Conservation (phyloP, 2,113 vertebrate species). For the Charadrius vociferus region DNA sequence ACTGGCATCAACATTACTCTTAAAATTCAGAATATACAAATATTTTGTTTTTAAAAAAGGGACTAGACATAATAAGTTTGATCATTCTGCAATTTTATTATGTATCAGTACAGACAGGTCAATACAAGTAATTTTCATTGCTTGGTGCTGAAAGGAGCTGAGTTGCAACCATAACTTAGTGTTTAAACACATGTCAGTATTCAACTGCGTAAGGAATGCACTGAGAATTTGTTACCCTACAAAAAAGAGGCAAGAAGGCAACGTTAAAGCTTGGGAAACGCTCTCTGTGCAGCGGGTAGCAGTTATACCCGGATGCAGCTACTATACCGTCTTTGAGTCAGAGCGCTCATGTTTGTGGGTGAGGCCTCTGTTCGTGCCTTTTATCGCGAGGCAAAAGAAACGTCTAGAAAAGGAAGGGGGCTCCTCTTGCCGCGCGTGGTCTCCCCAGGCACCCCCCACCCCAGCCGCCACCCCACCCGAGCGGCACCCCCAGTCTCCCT, state of each 20-base stretch:
- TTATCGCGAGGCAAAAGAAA: not conserved
- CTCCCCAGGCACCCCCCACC: not conserved
- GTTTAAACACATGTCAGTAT: not conserved
- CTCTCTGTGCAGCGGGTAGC: not conserved
- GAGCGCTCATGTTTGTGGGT: not conserved
- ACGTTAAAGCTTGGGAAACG: not conserved
- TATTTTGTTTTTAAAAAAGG: not conserved
- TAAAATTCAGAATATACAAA: not conserved
- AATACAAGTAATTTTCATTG: not conserved
- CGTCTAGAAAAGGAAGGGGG: not conserved
- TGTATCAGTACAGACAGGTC: not conserved
- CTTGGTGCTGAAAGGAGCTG: not conserved
- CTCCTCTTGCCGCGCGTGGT: not conserved
- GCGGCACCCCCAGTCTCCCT: not conserved
- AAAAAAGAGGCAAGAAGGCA: constrained; percentile 2
- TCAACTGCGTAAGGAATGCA: not conserved
- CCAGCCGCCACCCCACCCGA: not conserved
- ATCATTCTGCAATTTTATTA: constrained; percentile 51
- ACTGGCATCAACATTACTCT: not conserved
- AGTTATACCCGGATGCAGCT: not conserved
- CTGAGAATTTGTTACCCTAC: not conserved
- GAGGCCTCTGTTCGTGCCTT: not conserved
- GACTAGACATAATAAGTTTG: not conserved
- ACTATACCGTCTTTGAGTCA: not conserved
- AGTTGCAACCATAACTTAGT: not conserved